phyloP scores from a whole-genome alignment of 2,113 vertebrate genomes.

The Toxotes chatareus region DNA sequence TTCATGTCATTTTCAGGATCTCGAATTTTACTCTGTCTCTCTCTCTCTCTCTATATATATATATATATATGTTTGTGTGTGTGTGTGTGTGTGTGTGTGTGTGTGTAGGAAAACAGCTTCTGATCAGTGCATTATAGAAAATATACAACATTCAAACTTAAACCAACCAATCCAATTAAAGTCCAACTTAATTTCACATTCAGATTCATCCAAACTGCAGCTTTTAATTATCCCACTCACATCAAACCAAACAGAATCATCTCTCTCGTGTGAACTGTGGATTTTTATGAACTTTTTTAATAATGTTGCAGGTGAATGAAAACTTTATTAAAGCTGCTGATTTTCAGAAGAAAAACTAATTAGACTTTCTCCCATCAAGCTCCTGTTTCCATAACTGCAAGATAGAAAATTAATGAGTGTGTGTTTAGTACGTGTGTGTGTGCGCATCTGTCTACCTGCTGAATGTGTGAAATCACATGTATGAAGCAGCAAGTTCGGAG shows the following conservation, averaged over 20 bases:
- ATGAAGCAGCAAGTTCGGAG: neutral
- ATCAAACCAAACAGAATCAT: conserved; percentile 26
- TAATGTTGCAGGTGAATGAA: conserved; percentile 27
- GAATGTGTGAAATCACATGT: neutral
- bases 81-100: too few species aligned
- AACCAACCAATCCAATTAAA: neutral
- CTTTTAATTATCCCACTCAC: conserved; percentile 29
- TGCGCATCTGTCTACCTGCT: neutral
- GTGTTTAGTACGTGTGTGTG: neutral
- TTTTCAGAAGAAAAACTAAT: conserved; percentile 43
- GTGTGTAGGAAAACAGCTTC: too few species aligned
- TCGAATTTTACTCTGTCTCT: too few species aligned
- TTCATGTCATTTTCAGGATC: too few species aligned
- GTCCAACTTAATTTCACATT: neutral
- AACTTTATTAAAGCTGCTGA: conserved; percentile 35
- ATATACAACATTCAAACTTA: too few species aligned
- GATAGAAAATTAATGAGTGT: neutral
- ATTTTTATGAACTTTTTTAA: conserved; percentile 47
- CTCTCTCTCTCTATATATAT: too few species aligned
- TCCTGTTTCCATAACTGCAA: conserved; percentile 9
- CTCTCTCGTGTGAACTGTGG: neutral
- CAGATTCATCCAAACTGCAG: neutral
- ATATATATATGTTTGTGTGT: too few species aligned
- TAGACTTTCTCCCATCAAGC: neutral
- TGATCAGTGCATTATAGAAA: too few species aligned